phyloP scores from a whole-genome alignment of 2,888 invertebrate genomes.

The Agelastica alni region DNA sequence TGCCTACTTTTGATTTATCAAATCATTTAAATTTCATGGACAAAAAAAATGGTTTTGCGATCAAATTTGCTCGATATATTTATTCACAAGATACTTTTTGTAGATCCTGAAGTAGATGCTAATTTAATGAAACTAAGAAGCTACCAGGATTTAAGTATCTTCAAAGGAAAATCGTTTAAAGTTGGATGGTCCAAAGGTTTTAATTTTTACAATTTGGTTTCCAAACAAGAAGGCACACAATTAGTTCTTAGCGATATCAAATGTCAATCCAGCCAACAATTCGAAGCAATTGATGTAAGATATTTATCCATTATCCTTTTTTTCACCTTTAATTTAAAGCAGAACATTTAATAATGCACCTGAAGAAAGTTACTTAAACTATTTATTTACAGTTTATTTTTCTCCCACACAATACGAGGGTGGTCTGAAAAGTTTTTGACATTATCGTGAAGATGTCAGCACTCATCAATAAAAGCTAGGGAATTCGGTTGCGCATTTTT shows the following conservation, averaged over 20 bases:
- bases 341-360: constrained; percentile 3
- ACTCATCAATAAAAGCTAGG: too few relatives aligned
- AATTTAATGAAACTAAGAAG: constrained; percentile 35
- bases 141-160: constrained; percentile 63
- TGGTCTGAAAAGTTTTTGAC: too few relatives aligned
- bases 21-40: too few relatives aligned
- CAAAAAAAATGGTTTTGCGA: neutral
- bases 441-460: too few relatives aligned
- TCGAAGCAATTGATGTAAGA: constrained; percentile 28
- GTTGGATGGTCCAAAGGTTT: constrained; percentile 76
- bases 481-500: too few relatives aligned
- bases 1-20: too few relatives aligned
- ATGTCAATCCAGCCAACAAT: constrained; percentile 17
- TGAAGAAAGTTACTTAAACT: too few relatives aligned
- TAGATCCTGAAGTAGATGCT: too few relatives aligned
- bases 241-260: constrained; percentile 31
- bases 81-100: too few relatives aligned
- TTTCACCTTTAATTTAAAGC: neutral
- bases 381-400: too few relatives aligned
- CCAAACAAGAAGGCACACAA: constrained; percentile 32
- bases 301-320: too few relatives aligned
- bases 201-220: constrained; percentile 50
- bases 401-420: too few relatives aligned
- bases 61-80: neutral
- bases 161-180: constrained; percentile 69